Base-by-base conservation (phyloP, 2,797 vertebrate genomes). In the Semotilus atromaculatus region DNA sequence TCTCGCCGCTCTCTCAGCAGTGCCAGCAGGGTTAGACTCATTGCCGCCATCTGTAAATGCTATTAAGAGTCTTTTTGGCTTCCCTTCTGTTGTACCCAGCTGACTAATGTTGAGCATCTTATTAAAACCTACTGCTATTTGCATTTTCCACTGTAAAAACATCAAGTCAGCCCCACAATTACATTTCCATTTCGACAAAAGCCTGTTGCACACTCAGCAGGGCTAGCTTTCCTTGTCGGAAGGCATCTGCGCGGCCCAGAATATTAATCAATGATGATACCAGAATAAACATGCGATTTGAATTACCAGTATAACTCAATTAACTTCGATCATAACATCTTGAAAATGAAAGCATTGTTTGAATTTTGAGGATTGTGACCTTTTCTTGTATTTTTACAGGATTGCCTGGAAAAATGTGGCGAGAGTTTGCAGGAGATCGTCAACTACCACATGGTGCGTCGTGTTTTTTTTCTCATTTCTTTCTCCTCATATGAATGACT, bases 381-480 rank as follows among this genome's bases (percentile, higher is more conserved):
- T 78, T 2, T 86, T 80, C 80, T 74, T 82, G 55, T 86, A 87
- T 51, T 88, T 86, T 87, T 91, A 74, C 90, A 99, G 98, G 97
- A 97, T 88, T 99, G 97, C 88, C 94, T 99, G 89, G 97, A 98
- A 91, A 97, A 98, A 90, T 99, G 97, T 3, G 96, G 97, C 23
- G 97, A 98, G 89, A 98, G 97, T 87, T 95, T 99, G 72, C 98
- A 99, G 93, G 98, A 99, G 92, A 98, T 98, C 93, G 96, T 97
- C 89, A 99, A 98, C 95, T 98, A 98, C 86, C 97, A 99, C 93
- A 98, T 97, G 97, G 98, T 99, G 90, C 94, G 97, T 90, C 36
- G 3, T 31, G 31, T 74, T 40, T 78, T 23, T 58, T 60, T 51
- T 48, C 14, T 45, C 23, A 9, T 53, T 77, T 21, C n/a, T 40